phyloP scores from a whole-genome alignment of 53 echinoderm and acorn worm genomes.

The Arbacia lixula region DNA sequence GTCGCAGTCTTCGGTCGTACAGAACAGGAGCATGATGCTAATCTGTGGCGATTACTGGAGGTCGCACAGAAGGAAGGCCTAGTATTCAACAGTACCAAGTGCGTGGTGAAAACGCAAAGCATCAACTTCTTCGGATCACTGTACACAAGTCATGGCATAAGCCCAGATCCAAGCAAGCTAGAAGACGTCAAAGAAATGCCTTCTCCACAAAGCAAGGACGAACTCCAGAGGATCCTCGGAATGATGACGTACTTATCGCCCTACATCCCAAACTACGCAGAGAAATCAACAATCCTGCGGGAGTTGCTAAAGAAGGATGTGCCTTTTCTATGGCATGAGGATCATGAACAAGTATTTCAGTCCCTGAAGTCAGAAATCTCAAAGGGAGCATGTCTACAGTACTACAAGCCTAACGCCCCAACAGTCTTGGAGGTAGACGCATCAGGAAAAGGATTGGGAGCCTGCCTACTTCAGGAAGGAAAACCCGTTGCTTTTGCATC shows the following conservation, averaged over 20 bases:
- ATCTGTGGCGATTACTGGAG: conserved; percentile 39
- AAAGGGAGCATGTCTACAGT: conserved; percentile 25
- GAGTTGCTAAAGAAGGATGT: conserved; percentile 63
- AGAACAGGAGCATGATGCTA: conserved; percentile 49
- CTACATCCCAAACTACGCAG: conserved; percentile 57
- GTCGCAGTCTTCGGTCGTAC: conserved; percentile 35
- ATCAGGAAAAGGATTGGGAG: conserved; percentile 47
- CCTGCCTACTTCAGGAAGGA: conserved; percentile 53
- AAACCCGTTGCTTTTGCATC: conserved; percentile 57
- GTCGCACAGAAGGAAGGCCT: conserved; percentile 29
- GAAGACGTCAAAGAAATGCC: conserved; percentile 51
- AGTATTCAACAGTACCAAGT: conserved; percentile 67
- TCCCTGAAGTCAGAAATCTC: conserved; percentile 52
- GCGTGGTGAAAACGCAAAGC: conserved; percentile 46
- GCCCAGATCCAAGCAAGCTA: conserved; percentile 62
- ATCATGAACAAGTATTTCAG: conserved; percentile 49
- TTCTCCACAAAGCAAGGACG: conserved; percentile 56
- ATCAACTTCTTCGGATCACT: conserved; percentile 62
- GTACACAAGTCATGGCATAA: conserved; percentile 61
- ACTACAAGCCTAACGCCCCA: conserved; percentile 30
- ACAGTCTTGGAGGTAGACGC: conserved; percentile 45
- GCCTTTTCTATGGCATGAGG: conserved; percentile 51
- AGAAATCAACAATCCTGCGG: conserved; percentile 47
- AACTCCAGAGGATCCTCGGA: conserved; percentile 64
- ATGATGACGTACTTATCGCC: conserved; percentile 50